Percentiles rank a stretch among this genome's conserved stretches.
Evolutionary conservation across 2,797 vertebrate species (phyloP).

Genomic region (Meriones psammophilus): DNA sequence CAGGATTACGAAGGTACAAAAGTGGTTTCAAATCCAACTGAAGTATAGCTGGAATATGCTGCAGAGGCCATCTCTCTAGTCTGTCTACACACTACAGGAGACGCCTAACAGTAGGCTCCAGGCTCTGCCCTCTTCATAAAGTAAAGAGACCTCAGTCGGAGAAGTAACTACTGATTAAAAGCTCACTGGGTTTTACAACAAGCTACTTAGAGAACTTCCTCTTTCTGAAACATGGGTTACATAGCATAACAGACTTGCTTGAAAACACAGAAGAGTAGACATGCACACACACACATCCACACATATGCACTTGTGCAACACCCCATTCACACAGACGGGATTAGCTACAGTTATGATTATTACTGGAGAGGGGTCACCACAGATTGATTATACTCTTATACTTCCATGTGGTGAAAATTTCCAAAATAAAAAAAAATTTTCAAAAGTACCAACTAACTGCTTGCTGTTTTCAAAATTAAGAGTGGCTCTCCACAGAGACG

Average conservation of each 20-base stretch:
- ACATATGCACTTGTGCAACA: background rate
- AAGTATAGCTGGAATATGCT: constrained; percentile 11
- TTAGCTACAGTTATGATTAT: background rate
- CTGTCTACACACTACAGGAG: background rate
- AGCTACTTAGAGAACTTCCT: constrained; percentile 11
- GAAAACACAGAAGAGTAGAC: background rate
- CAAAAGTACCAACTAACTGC: background rate
- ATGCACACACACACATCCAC: background rate
- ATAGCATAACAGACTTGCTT: background rate
- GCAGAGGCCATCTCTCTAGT: background rate
- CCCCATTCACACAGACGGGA: background rate
- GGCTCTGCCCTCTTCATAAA: background rate
- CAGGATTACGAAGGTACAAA: constrained; percentile 24
- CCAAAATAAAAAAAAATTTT: background rate
- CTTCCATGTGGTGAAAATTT: background rate
- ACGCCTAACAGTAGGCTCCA: background rate
- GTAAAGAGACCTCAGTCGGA: background rate
- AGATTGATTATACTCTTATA: constrained; percentile 31
- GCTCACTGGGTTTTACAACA: constrained; percentile 16
- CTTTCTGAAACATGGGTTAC: constrained; percentile 67
- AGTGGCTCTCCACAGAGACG: background rate
- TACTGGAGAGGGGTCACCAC: background rate
- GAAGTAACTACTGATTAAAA: background rate
- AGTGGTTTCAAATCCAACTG: background rate
- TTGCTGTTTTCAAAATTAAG: constrained; percentile 49